Evolutionary conservation across 2,888 invertebrate species (phyloP).

Genomic region (Melanargia galathea): DNA sequence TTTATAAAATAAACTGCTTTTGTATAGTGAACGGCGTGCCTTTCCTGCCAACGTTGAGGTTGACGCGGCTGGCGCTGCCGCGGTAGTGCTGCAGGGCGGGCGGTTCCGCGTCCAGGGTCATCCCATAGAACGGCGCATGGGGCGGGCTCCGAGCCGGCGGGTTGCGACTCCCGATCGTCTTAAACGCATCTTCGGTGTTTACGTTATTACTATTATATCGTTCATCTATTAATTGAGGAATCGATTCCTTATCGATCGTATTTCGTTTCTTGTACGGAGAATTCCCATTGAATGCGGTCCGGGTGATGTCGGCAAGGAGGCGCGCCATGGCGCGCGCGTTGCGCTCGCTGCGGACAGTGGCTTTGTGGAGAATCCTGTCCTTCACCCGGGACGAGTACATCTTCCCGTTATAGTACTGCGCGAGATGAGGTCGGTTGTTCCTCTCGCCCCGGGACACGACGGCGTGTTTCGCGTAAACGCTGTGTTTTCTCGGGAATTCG

Average conservation of each 20-base stretch:
- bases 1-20: background rate
- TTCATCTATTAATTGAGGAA: background rate
- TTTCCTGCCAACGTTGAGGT: background rate
- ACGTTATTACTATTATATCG: no score
- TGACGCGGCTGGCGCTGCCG: background rate
- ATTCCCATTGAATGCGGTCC: conserved; percentile 42
- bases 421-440: background rate
- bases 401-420: conserved; percentile 26
- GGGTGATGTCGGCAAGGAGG: conserved; percentile 47
- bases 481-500: background rate
- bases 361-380: conserved; percentile 35
- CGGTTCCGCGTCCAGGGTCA: conserved; percentile 47
- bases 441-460: background rate
- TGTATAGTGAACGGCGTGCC: background rate
- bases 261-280: conserved; percentile 23
- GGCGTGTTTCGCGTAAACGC: conserved; percentile 2
- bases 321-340: conserved; percentile 30
- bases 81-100: background rate
- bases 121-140: conserved; percentile 63
- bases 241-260: background rate
- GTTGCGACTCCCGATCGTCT: conserved; percentile 42
- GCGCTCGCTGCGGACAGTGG: conserved; percentile 22
- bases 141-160: conserved; percentile 43
- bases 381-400: conserved; percentile 20
- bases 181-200: background rate